Conservation (phyloP, 1,140 invertebrate genomes). For the Drosophila teissieri region DNA sequence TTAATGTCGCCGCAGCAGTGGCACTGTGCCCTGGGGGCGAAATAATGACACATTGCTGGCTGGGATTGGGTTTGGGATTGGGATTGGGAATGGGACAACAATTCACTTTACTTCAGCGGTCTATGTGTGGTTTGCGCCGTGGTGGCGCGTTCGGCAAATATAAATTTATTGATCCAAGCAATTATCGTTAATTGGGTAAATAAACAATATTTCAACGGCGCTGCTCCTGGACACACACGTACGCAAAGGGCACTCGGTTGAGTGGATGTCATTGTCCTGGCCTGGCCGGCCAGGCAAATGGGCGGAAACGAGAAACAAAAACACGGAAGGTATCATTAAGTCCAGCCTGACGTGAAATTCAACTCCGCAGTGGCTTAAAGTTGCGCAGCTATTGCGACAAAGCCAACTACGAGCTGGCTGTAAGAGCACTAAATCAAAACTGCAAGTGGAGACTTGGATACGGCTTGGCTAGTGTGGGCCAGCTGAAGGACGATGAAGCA, state of each 20-base stretch:
- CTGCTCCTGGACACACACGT: constrained; percentile 25
- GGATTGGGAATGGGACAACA: constrained; percentile 13
- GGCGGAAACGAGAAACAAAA: constrained; percentile 23
- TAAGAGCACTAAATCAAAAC: constrained; percentile 74
- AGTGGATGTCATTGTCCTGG: constrained; percentile 38
- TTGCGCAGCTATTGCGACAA: constrained; percentile 20
- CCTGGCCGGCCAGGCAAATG: not conserved
- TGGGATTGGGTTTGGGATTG: constrained; percentile 22
- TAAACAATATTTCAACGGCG: constrained; percentile 69
- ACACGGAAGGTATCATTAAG: constrained; percentile 59
- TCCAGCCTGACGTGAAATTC: constrained; percentile 30
- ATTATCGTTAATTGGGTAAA: constrained; percentile 78
- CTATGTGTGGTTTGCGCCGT: constrained; percentile 13
- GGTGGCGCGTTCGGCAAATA: constrained; percentile 62
- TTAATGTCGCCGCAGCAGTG: constrained; percentile 28
- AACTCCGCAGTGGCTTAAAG: constrained; percentile 41
- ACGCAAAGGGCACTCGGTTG: constrained; percentile 27
- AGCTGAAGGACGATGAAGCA: constrained; percentile 24
- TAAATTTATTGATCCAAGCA: constrained; percentile 78
- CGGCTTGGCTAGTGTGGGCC: constrained; percentile 21
- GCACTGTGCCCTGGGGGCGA: not conserved
- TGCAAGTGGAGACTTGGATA: constrained; percentile 42
- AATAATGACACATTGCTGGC: constrained; percentile 30
- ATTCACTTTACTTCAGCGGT: constrained; percentile 25
- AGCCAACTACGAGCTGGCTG: constrained; percentile 22